Base-by-base conservation (phyloP, 2,113 vertebrate genomes). In the Chrysochloris asiatica region DNA sequence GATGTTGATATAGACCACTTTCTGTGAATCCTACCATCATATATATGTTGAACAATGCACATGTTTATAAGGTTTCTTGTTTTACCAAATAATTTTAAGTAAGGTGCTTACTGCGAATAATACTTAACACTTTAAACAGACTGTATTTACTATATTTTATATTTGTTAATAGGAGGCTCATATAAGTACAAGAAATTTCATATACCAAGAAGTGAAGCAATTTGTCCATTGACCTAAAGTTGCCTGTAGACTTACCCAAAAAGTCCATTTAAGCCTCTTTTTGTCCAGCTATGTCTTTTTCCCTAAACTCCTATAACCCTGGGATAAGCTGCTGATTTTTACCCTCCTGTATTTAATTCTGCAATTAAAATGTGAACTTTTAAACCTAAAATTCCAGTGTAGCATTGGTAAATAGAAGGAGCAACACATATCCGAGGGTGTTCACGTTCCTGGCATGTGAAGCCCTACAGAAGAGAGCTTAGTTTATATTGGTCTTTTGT, bases 281-380 rank as follows among this genome's bases (percentile, higher is more conserved):
- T 22, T 69, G 77, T 61, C 59, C 41, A 92, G 56, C 4, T 63
- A 26, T 63, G 50, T 43, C 13, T 85, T 84, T 79, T 30, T 3
- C 19, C 43, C 69, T 81, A 77, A 83, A 71, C 19, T 71, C 13
- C 33, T 84, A 16, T 79, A 69, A 73, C 36, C 16, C 28, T 52
- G 17, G 16, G 41, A 9, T 48, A 54, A 93, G 47, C 47, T 76
- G n/a, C 45, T 63, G n/a, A 73, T 67, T 83, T 85, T 89, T 43
- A 84, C 36, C 54, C 22, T 91, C 87, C 48, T 93, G 48, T 84
- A 48, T 86, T 95, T 50, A 86, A 93, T 97, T 94, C 84, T 96
- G 80, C 90, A 94, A 89, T 96, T 96, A 97, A 92, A 94, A 73
- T 96, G 83, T 96, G 95, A 97, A 98, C 96, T 97, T 97, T 97